Conservation (phyloP, 2,113 vertebrate genomes). For the Hippocampus guttulatus region DNA sequence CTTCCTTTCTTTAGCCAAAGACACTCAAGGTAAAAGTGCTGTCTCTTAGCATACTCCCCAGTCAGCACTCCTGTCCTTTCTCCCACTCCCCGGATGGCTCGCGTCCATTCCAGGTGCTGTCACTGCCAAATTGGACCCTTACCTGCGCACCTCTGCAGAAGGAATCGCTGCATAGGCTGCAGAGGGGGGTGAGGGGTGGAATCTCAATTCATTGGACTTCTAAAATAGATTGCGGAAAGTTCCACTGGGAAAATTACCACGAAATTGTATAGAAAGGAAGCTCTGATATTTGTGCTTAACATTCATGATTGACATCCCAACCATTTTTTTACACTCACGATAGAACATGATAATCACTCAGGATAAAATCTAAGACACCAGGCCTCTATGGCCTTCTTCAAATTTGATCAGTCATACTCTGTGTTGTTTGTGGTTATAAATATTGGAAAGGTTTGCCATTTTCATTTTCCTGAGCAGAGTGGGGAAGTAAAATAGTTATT, state of each 20-base stretch:
- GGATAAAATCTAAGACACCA: not conserved
- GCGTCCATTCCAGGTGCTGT: conserved; percentile 51
- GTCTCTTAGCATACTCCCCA: conserved; percentile 40
- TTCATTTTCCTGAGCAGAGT: too few species aligned
- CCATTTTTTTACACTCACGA: not conserved
- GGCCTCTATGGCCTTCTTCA: not conserved
- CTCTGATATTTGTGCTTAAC: not conserved
- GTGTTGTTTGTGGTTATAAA: too few species aligned
- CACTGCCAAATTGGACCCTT: conserved; percentile 49
- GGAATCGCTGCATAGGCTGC: conserved; percentile 29
- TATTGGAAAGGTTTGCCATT: too few species aligned
- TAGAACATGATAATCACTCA: not conserved
- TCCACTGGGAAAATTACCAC: not conserved
- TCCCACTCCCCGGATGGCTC: conserved; percentile 39
- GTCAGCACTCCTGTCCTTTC: conserved; percentile 56
- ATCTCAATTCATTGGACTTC: conserved; percentile 23
- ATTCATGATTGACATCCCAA: not conserved
- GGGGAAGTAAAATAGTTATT: too few species aligned
- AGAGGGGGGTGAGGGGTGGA: conserved; percentile 10
- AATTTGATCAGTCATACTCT: not conserved
- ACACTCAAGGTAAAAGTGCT: conserved; percentile 23
- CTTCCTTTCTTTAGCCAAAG: conserved; percentile 9
- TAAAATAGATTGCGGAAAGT: conserved; percentile 20
- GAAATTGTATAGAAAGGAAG: not conserved
- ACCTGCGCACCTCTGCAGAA: conserved; percentile 40